Conservation (phyloP, 2,888 invertebrate genomes). For the Leistus spinibarbis region DNA sequence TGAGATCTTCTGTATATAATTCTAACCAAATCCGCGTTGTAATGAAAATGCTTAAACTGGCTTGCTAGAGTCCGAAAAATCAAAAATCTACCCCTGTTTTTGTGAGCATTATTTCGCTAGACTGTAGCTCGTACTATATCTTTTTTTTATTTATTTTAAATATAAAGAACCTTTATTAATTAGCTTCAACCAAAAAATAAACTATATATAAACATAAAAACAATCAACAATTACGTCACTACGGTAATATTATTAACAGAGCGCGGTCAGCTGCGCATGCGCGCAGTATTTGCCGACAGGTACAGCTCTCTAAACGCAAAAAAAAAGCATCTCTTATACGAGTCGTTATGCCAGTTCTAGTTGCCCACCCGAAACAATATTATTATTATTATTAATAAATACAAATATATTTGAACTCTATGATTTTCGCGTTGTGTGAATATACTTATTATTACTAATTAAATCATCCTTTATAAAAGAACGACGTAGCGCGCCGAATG, state of each 20-base stretch:
- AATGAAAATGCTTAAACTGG: too few species aligned
- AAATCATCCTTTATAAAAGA: constrained; percentile 9
- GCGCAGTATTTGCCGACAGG: neutral
- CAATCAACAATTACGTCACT: constrained; percentile 56
- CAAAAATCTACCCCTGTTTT: constrained; percentile 46
- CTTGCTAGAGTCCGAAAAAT: too few species aligned
- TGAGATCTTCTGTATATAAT: too few species aligned
- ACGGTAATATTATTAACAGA: constrained; percentile 44
- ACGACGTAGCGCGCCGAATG: neutral
- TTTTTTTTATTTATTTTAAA: neutral
- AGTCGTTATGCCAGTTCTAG: constrained; percentile 2
- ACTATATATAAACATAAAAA: constrained; percentile 60
- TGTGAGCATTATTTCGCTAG: constrained; percentile 52
- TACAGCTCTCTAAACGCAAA: constrained; percentile 33
- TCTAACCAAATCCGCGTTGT: too few species aligned
- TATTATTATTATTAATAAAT: neutral
- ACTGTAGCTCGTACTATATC: constrained; percentile 45
- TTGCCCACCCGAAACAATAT: neutral
- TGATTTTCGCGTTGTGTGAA: neutral
- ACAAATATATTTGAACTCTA: neutral
- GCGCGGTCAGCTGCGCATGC: constrained; percentile 40
- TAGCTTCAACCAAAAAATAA: constrained; percentile 59
- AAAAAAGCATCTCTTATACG: neutral
- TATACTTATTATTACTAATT: neutral
- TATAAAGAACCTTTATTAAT: constrained; percentile 50